Conservation (phyloP, 2,113 vertebrate species). For the Danionella cerebrum region DNA sequence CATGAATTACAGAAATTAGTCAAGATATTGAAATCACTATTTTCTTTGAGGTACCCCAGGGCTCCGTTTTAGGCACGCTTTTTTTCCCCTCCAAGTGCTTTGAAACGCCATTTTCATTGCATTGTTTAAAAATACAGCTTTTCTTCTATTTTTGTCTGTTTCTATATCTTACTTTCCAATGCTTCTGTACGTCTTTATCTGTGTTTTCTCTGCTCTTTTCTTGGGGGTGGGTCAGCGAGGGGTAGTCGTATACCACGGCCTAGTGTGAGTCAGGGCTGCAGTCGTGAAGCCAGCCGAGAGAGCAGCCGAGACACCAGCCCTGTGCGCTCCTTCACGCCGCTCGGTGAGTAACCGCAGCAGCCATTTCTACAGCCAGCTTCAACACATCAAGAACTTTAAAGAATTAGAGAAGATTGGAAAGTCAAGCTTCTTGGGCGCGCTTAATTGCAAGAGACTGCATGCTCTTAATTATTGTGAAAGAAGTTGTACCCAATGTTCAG, state of each 20-base stretch:
- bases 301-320: constrained; percentile 98
- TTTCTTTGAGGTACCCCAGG: neutral
- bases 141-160: constrained; percentile 47
- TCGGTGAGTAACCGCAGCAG: constrained; percentile 74
- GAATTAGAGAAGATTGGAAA: neutral
- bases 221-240: constrained; percentile 70
- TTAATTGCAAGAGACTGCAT: no score
- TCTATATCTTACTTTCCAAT: constrained; percentile 2
- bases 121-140: constrained; percentile 41
- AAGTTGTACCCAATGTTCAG: no score
- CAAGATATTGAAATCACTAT: neutral
- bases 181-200: constrained; percentile 52
- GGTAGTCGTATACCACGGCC: constrained; percentile 96
- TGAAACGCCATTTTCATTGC: neutral
- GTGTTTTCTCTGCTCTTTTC: constrained; percentile 36
- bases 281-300: constrained; percentile 95
- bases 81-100: neutral
- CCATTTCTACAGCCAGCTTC: neutral
- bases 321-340: constrained; percentile 89
- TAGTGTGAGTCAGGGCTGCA: constrained; percentile 99
- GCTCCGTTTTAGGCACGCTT: neutral
- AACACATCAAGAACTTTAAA: neutral
- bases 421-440: no score
- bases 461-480: no score
- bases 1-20: neutral